Evolutionary conservation across 2,797 vertebrate genomes (phyloP).

Genomic region (Malacoraja senta): DNA sequence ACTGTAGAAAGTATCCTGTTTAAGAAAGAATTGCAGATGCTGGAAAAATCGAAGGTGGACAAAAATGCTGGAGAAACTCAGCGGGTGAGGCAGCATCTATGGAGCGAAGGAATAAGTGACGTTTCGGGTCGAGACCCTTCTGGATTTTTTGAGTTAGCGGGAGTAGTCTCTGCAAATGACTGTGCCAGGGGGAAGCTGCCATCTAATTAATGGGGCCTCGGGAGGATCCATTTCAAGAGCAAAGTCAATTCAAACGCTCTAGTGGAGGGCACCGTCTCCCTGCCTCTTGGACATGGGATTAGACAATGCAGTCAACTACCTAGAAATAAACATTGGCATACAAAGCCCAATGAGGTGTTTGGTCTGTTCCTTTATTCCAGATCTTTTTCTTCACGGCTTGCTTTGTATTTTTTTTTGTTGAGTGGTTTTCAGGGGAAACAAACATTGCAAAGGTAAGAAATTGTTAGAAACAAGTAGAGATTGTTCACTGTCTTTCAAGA

Average conservation of each 20-base stretch:
- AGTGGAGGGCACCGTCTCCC: too few species aligned
- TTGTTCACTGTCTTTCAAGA: not conserved
- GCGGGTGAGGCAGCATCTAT: too few species aligned
- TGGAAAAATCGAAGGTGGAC: too few species aligned
- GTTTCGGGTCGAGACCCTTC: too few species aligned
- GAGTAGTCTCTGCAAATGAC: not conserved
- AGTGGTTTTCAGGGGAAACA: too few species aligned
- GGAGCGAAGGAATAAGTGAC: too few species aligned
- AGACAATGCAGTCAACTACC: not conserved
- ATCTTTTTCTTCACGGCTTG: not conserved
- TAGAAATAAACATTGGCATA: not conserved
- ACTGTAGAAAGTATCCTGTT: too few species aligned
- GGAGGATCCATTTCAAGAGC: not conserved
- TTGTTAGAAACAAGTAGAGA: not conserved
- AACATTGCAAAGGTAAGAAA: not conserved
- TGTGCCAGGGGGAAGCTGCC: not conserved
- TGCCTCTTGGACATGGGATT: not conserved
- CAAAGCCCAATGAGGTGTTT: not conserved
- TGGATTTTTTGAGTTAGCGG: not conserved
- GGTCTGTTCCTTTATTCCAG: not conserved
- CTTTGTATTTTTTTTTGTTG: not conserved
- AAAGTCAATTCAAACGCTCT: not conserved
- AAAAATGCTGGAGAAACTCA: too few species aligned
- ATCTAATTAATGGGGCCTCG: not conserved
- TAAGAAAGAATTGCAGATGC: too few species aligned